Percentiles rank a stretch among this genome's conserved stretches.
These are phyloP conservation scores for Sinocyclocheilus maitianheensis DNA, from an alignment of 2,113 vertebrate species.

Conservation along the genomic window DNA sequence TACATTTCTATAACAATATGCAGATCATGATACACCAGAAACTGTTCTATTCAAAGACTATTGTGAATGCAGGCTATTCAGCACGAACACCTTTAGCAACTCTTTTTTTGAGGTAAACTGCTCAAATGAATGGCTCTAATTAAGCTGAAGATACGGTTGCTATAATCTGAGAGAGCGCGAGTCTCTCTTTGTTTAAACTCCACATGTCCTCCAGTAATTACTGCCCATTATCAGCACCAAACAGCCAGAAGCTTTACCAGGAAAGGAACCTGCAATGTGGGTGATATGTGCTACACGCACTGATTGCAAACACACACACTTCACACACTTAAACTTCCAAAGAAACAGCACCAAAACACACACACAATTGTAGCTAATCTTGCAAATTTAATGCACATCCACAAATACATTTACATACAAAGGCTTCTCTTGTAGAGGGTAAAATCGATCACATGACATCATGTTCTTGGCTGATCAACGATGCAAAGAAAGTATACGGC, in stretches of 20 bases:
- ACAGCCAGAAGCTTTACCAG: conserved; percentile 40
- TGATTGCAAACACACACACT: not conserved
- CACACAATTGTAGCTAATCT: not conserved
- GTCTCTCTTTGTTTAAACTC: conserved; percentile 43
- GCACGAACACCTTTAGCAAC: not conserved
- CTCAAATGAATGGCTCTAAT: conserved; percentile 43
- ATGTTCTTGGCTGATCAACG: not conserved
- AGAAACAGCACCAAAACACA: not conserved
- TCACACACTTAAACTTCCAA: no score
- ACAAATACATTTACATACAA: not conserved
- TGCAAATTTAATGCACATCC: not conserved
- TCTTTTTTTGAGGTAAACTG: conserved; percentile 1
- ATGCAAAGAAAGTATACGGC: not conserved
- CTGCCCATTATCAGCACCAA: conserved; percentile 51
- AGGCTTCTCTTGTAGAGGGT: not conserved
- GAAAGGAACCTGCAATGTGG: conserved; percentile 14
- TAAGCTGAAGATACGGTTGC: conserved; percentile 25
- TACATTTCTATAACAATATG: not conserved
- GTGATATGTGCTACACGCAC: conserved; percentile 20
- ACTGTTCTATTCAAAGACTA: not conserved
- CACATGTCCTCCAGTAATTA: conserved; percentile 43
- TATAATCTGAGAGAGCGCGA: conserved; percentile 16
- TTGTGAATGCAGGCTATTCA: not conserved
- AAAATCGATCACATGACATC: not conserved
- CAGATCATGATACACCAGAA: not conserved